These are phyloP conservation scores for Merops nubicus DNA, from an alignment of 2,113 vertebrate genomes.

Conservation along the genomic window DNA sequence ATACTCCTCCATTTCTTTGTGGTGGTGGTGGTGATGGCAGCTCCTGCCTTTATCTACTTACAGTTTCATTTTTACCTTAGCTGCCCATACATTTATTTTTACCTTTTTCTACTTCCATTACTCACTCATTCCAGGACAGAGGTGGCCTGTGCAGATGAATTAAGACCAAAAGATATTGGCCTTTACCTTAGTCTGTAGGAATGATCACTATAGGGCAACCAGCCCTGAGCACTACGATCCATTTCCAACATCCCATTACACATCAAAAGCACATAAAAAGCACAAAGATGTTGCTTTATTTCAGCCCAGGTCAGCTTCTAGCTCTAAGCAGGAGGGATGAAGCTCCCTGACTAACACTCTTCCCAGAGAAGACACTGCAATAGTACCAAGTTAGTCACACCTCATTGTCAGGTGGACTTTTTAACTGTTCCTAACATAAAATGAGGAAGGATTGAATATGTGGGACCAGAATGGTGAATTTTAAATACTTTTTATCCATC, in stretches of 20 bases:
- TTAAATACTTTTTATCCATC: not conserved
- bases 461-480: not conserved
- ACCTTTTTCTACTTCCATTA: not conserved
- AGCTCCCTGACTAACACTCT: not conserved
- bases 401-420: not conserved
- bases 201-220: not conserved
- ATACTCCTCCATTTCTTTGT: not conserved
- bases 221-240: not conserved
- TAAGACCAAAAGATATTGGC: not conserved
- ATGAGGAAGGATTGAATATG: not conserved
- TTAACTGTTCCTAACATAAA: conserved; percentile 10
- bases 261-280: not conserved
- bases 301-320: not conserved
- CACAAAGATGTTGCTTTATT: not conserved
- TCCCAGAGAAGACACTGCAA: not conserved
- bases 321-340: not conserved
- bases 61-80: not conserved
- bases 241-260: not conserved
- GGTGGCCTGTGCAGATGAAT: not conserved
- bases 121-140: not conserved
- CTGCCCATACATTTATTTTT: not conserved
- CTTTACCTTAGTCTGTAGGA: not conserved
- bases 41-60: not conserved
- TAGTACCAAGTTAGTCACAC: not conserved
- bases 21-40: not conserved